Evolutionary conservation across 2,888 invertebrate species (phyloP), one percentile per base, ranked within the genome.

Genomic region (Drosophila fulvimacula): DNA sequence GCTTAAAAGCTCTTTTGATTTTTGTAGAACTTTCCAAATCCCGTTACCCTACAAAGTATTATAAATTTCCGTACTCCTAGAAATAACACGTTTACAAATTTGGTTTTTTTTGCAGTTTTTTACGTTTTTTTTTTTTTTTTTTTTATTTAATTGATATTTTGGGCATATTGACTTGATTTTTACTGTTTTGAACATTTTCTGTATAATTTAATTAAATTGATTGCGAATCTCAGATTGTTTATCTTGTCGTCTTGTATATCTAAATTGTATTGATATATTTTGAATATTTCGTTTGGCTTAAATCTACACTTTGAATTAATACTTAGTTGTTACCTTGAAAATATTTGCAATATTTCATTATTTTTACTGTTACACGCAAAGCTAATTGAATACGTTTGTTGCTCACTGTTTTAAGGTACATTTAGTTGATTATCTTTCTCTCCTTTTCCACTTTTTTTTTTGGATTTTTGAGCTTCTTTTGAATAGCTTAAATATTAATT

Each of bases 361-460:
- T 9, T 13, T 34, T 42, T 55, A 51, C 52, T 48, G 34, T 58
- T 73, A 60, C n/a, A 48, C 57, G 73, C 79, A 88, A 88, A 88
- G 82, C 82, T 82, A 84, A 82, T 81, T 82, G 60, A 82, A 82
- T 88, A 88, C 77, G 65, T 74, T 82, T 80, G 24, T 69, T 76
- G 58, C 63, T 67, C 73, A 66, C 48, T 62, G 39, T 74, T 67
- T 88, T 85, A 86, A 83, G 83, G 83, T 83, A 83, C 83, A 78
- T 78, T 82, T 70, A 67, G 73, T 73, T 76, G 70, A 78, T 78
- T 69, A 60, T 62, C 55, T 59, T 65, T 49, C 67, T 49, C 48
- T 58, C 34, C 13, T 61, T 58, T 63, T 65, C 56, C 51, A 44
- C 59, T 60, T 68, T 61, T 69, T 63, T 65, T 71, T 79, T 75